Conservation (phyloP, 1,140 invertebrate genomes). For the Brevipalpus yothersi region DNA sequence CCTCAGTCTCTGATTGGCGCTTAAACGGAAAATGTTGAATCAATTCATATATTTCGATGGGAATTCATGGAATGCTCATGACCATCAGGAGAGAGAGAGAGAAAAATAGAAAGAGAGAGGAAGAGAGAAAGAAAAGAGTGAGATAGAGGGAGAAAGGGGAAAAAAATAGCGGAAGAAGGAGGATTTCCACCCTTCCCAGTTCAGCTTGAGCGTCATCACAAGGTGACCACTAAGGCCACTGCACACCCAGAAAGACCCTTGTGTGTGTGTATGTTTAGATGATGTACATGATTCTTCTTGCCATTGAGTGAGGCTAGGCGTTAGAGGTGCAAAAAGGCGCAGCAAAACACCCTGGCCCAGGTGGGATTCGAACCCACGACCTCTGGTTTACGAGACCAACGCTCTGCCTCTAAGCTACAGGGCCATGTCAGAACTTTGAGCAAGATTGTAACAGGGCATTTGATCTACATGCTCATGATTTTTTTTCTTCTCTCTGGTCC, state of each 20-base stretch:
- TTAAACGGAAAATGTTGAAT: no score
- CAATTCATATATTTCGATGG: no score
- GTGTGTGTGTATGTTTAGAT: no score
- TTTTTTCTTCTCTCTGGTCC: no score
- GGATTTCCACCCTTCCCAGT: neutral
- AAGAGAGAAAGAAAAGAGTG: no score
- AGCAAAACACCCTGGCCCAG: neutral
- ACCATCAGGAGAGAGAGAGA: no score
- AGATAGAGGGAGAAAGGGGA: neutral
- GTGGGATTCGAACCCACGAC: constrained; percentile 1
- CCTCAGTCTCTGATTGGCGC: no score
- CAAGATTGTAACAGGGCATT: no score
- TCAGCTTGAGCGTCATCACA: neutral
- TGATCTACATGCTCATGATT: no score
- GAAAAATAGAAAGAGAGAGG: no score
- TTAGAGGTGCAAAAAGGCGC: neutral
- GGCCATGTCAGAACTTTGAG: neutral
- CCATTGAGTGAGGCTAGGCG: neutral
- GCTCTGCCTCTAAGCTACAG: neutral
- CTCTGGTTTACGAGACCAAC: constrained; percentile 1
- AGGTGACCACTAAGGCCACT: neutral
- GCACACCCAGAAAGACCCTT: neutral
- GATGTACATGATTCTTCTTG: neutral
- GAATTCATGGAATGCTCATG: no score
- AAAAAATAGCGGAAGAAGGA: neutral